Evolutionary conservation across 2,113 vertebrate species (phyloP).

Genomic region (Pseudolaguvia tuberculata): DNA sequence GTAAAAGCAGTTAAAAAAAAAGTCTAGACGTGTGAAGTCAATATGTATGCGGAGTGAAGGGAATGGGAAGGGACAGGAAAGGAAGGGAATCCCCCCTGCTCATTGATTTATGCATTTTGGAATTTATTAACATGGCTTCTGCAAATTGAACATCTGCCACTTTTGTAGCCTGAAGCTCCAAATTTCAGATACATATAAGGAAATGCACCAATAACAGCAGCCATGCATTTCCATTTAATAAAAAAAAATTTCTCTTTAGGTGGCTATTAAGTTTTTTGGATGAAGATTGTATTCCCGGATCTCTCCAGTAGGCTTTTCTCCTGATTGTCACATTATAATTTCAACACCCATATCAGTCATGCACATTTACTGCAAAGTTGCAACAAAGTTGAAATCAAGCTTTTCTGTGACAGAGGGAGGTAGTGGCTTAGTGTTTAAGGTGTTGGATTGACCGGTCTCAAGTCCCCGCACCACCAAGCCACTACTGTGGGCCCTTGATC

Average conservation of each 20-base stretch:
- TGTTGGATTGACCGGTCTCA: too few species aligned
- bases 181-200: conserved; percentile 70
- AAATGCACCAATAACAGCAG: conserved; percentile 65
- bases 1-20: conserved; percentile 41
- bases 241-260: conserved; percentile 38
- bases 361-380: neutral
- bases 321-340: conserved; percentile 31
- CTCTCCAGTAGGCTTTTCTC: conserved; percentile 28
- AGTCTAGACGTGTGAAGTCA: neutral
- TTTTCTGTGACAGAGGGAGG: too few species aligned
- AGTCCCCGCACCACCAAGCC: too few species aligned
- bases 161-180: conserved; percentile 65
- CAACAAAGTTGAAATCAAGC: neutral
- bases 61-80: too few species aligned
- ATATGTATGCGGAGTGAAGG: neutral
- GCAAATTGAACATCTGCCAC: conserved; percentile 62
- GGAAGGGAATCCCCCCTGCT: conserved; percentile 62
- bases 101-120: conserved; percentile 75
- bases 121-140: conserved; percentile 77
- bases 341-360: neutral
- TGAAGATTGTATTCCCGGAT: conserved; percentile 35
- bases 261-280: conserved; percentile 29
- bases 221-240: conserved; percentile 60
- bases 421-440: too few species aligned
- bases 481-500: too few species aligned